These are phyloP conservation scores for Micronycteris hirsuta DNA, from an alignment of 2,113 vertebrate genomes.

Conservation along the genomic window DNA sequence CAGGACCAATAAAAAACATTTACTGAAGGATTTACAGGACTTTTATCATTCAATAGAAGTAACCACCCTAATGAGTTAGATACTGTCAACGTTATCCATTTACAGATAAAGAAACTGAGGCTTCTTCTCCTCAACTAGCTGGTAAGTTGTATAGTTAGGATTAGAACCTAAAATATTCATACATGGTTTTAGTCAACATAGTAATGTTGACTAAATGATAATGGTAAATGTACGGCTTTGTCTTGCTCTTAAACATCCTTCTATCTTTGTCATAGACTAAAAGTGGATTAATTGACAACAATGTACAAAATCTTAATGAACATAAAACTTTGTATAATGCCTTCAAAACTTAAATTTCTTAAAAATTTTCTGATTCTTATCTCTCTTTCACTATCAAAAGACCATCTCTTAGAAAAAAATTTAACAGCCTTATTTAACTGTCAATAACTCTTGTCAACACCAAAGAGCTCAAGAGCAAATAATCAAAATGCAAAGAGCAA, in stretches of 20 bases:
- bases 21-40: neutral
- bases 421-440: conserved; percentile 16
- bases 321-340: neutral
- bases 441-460: neutral
- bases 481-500: neutral
- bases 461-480: neutral
- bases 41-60: neutral
- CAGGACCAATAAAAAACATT: neutral
- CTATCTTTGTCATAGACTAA: neutral
- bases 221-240: neutral
- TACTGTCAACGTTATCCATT: neutral
- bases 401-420: neutral
- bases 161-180: neutral
- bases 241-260: neutral
- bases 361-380: neutral
- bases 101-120: neutral
- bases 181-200: neutral
- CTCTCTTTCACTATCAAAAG: neutral
- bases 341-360: conserved; percentile 9
- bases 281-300: conserved; percentile 2
- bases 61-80: neutral
- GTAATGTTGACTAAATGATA: no score
- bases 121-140: neutral
- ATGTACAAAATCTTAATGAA: neutral
- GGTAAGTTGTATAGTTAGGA: neutral